Conservation (phyloP, 2,888 invertebrate genomes). For the Himalopsyche japonica region DNA sequence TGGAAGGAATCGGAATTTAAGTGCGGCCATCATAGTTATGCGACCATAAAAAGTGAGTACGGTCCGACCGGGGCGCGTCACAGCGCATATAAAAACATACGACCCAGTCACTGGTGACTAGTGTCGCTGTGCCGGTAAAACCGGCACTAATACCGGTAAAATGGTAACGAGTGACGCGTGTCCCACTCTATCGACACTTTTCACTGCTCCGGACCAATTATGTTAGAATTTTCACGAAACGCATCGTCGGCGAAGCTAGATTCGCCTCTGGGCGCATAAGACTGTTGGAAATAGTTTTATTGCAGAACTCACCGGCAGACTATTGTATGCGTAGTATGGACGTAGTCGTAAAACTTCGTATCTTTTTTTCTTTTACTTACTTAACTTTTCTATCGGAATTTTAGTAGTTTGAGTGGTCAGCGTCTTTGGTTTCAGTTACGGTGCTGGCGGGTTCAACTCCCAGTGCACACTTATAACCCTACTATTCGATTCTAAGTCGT, state of each 20-base stretch:
- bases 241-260: not conserved
- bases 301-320: too few relatives aligned
- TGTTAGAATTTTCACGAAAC: not conserved
- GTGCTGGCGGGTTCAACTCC: too few relatives aligned
- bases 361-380: too few relatives aligned
- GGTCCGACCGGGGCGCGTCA: conserved; percentile 7
- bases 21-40: not conserved
- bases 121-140: not conserved
- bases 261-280: not conserved
- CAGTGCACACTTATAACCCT: too few relatives aligned
- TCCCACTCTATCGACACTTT: not conserved
- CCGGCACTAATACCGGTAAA: not conserved
- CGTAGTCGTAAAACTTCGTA: too few relatives aligned
- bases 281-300: too few relatives aligned
- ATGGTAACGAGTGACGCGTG: not conserved
- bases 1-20: not conserved
- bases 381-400: too few relatives aligned
- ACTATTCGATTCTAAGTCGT: too few relatives aligned
- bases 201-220: not conserved
- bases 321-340: too few relatives aligned
- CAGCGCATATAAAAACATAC: not conserved
- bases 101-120: not conserved
- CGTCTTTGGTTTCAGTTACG: too few relatives aligned
- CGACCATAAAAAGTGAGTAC: conserved; percentile 27
- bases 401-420: too few relatives aligned